Conservation (phyloP, 2,888 invertebrate genomes). For the Ashinkailepas kermadecensis region DNA sequence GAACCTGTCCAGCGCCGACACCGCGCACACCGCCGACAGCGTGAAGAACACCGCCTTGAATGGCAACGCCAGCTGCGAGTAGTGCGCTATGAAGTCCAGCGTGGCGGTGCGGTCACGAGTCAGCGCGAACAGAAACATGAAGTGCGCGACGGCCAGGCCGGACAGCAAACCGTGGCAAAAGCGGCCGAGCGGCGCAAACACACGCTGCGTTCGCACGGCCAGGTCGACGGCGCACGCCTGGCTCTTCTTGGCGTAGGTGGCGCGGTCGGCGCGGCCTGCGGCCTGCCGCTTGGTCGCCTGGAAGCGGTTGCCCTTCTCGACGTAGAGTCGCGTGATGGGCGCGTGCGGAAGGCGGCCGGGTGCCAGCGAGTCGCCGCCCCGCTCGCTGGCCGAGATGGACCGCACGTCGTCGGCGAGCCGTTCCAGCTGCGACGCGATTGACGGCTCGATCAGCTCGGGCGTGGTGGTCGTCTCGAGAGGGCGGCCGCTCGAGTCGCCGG, state of each 20-base stretch:
- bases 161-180: background rate
- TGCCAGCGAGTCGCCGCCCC: background rate
- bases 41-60: conserved; percentile 10
- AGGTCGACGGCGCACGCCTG: conserved; percentile 16
- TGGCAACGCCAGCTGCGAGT: conserved; percentile 16
- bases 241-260: conserved; percentile 4
- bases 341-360: background rate
- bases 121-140: conserved; percentile 2
- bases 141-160: background rate
- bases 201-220: background rate
- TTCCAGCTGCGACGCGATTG: background rate
- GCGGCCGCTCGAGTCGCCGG: background rate
- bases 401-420: background rate
- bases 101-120: background rate
- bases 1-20: conserved; percentile 9
- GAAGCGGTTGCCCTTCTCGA: conserved; percentile 14
- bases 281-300: background rate
- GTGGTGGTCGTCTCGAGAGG: no score
- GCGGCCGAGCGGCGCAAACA: background rate
- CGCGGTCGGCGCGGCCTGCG: background rate
- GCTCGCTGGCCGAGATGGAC: background rate
- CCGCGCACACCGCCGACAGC: background rate
- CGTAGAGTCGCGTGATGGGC: background rate
- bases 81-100: background rate
- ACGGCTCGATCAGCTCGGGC: background rate